These are phyloP conservation scores for Meriones unguiculatus DNA, from an alignment of 2,113 vertebrate species.

Conservation along the genomic window DNA sequence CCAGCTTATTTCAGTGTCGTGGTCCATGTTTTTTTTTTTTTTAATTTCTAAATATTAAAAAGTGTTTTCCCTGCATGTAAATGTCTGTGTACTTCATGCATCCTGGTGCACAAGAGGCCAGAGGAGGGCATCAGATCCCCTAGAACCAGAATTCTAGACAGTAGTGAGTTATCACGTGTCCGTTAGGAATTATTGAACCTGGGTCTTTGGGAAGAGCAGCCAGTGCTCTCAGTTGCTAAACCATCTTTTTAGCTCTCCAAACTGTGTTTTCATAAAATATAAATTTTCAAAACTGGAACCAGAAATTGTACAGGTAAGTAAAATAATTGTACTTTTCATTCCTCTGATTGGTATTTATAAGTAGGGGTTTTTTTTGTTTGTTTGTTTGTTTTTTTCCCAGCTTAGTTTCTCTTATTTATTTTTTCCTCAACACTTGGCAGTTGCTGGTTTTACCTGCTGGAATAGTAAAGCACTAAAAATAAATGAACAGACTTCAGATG, in stretches of 20 bases:
- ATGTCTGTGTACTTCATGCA: background rate
- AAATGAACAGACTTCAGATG: background rate
- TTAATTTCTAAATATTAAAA: no score
- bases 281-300: background rate
- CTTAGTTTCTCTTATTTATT: background rate
- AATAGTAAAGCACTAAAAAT: background rate
- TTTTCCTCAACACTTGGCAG: background rate
- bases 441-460: background rate
- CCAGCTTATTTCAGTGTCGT: background rate
- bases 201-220: background rate
- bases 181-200: no score
- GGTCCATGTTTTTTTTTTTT: background rate
- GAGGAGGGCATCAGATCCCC: background rate
- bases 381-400: background rate
- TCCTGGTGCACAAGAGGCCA: background rate
- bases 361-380: background rate
- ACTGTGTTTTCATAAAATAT: background rate
- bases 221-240: background rate
- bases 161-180: background rate
- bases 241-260: background rate
- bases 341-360: background rate
- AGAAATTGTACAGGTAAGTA: background rate
- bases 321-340: background rate
- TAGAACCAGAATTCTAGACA: background rate
- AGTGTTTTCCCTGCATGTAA: background rate